A percentile compares a stretch with the other conserved stretches of the same genome.
Conservation (phyloP, 1,140 invertebrate species). For the Sipha flava region DNA sequence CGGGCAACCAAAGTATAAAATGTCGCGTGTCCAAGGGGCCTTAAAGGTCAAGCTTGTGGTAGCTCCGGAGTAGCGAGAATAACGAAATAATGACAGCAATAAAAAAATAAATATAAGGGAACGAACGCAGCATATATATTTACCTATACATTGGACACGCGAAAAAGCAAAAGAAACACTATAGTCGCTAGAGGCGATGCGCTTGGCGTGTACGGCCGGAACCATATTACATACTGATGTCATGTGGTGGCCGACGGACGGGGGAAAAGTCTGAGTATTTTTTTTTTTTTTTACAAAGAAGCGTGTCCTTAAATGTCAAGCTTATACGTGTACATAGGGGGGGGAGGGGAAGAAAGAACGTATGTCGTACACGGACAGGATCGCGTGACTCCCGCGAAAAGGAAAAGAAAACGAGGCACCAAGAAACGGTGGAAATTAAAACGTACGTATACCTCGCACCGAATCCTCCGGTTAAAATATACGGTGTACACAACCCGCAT, state of each 20-base stretch:
- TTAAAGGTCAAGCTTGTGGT: neutral
- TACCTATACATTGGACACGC: neutral
- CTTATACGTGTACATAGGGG: neutral
- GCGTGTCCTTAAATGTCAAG: constrained; percentile 20
- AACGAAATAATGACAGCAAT: constrained; percentile 13
- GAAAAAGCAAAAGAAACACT: neutral
- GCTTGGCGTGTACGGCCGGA: neutral
- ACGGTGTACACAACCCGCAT: too few species aligned
- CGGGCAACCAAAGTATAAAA: neutral
- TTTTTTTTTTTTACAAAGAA: neutral
- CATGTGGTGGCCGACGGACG: neutral
- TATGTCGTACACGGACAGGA: neutral
- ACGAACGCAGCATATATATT: neutral
- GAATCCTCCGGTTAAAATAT: neutral
- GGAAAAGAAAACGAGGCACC: neutral
- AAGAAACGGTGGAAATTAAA: neutral
- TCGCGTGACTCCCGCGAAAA: neutral
- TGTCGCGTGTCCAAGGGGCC: constrained; percentile 17
- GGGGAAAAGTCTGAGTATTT: neutral
- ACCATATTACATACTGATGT: neutral
- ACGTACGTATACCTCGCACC: neutral
- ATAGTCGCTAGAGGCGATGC: neutral
- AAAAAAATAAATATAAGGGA: neutral
- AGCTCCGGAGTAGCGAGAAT: neutral
- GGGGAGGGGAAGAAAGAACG: neutral